Percentiles rank a stretch among this genome's conserved stretches.
Evolutionary conservation across 2,113 vertebrate genomes (phyloP).

Genomic region (Pollachius pollachius): DNA sequence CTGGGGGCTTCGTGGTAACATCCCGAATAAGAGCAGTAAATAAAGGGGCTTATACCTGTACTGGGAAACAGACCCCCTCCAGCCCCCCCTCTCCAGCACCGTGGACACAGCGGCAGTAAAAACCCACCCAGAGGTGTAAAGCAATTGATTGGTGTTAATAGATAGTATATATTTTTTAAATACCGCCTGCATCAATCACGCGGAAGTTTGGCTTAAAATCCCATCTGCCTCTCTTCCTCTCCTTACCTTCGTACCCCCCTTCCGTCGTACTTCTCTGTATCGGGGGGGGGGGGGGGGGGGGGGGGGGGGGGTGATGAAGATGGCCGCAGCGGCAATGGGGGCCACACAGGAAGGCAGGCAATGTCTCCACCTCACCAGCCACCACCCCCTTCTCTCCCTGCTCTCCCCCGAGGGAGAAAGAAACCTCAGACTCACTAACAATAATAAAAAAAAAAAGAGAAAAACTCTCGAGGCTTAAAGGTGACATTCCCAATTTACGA

Average conservation of each 20-base stretch:
- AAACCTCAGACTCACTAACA: conserved; percentile 98
- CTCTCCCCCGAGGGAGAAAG: conserved; percentile 83
- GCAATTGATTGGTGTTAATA: conserved; percentile 87
- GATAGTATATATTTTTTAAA: conserved; percentile 87
- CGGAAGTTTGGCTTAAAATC: conserved; percentile 82
- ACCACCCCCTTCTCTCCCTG: conserved; percentile 1
- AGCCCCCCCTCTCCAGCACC: conserved; percentile 42
- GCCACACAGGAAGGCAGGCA: neutral
- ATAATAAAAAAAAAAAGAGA: conserved; percentile 93
- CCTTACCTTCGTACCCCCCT: conserved; percentile 7
- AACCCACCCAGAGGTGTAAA: conserved; percentile 71
- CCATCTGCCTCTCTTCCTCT: conserved; percentile 55
- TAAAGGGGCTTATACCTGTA: conserved; percentile 90
- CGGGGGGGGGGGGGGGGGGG: conserved; percentile 58
- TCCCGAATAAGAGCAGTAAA: conserved; percentile 78
- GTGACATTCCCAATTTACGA: conserved; percentile 99
- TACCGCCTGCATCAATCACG: conserved; percentile 95
- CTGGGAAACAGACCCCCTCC: conserved; percentile 57
- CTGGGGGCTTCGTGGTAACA: conserved; percentile 45
- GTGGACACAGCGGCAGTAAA: conserved; percentile 83
- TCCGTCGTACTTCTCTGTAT: conserved; percentile 31
- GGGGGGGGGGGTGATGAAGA: conserved; percentile 82
- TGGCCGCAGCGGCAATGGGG: conserved; percentile 56
- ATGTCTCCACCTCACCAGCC: neutral
- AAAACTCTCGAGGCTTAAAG: conserved; percentile 90